Conservation (phyloP, 2,888 invertebrate species). For the Xanthia icteritia region DNA sequence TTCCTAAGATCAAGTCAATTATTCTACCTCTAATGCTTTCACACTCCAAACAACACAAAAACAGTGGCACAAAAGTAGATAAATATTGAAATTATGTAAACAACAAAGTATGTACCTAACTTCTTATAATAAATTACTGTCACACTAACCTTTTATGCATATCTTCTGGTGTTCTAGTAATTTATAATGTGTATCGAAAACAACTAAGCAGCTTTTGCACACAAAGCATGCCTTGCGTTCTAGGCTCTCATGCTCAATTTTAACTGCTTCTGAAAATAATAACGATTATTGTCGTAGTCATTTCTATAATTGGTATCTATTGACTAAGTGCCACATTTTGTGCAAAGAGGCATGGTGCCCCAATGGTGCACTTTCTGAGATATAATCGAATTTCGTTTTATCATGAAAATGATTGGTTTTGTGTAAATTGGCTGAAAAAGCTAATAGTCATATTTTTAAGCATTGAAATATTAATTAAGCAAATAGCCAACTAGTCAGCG, state of each 20-base stretch:
- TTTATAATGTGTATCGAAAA: conserved; percentile 69
- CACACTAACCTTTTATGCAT: conserved; percentile 75
- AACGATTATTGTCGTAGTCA: neutral
- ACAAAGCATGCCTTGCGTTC: conserved; percentile 63
- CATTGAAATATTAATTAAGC: too few species aligned
- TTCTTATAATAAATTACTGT: neutral
- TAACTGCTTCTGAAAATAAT: conserved; percentile 72
- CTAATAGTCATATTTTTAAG: too few species aligned
- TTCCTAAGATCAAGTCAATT: neutral
- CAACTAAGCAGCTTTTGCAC: conserved; percentile 73
- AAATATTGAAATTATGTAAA: neutral
- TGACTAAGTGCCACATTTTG: too few species aligned
- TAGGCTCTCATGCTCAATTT: conserved; percentile 65
- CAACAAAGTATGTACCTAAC: neutral
- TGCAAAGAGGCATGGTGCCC: too few species aligned
- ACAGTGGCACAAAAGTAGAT: neutral
- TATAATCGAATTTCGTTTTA: too few species aligned
- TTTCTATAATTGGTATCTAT: too few species aligned
- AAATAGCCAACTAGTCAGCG: neutral
- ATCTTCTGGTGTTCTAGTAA: conserved; percentile 72
- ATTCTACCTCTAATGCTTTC: neutral
- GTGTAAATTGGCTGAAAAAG: neutral
- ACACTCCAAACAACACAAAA: too few species aligned
- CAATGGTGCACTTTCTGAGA: too few species aligned
- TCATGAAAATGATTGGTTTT: neutral